These are phyloP conservation scores for Scomber scombrus DNA, from an alignment of 2,113 vertebrate genomes.

Conservation along the genomic window DNA sequence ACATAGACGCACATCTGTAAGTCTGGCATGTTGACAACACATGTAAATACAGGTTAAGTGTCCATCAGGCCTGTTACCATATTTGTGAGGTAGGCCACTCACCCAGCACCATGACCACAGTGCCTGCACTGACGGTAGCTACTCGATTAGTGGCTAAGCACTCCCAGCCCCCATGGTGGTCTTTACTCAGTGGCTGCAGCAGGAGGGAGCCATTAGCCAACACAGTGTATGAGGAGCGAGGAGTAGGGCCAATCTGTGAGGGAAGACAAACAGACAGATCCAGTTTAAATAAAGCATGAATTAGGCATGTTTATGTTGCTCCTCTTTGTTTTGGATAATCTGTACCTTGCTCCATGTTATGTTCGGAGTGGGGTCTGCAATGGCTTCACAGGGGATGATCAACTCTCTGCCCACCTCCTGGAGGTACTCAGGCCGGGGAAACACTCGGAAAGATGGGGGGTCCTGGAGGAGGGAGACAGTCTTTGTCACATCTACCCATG, in stretches of 20 bases:
- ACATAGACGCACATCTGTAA: slow-evolving; percentile 5
- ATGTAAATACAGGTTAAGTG: background rate
- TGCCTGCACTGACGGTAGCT: slow-evolving; percentile 86
- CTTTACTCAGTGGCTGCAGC: slow-evolving; percentile 89
- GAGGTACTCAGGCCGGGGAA: slow-evolving; percentile 91
- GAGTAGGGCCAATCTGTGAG: slow-evolving; percentile 81
- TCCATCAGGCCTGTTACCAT: background rate
- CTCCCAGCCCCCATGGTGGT: slow-evolving; percentile 93
- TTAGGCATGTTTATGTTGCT: background rate
- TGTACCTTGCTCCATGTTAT: slow-evolving; percentile 93
- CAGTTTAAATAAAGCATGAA: background rate
- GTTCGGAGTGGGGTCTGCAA: slow-evolving; percentile 89
- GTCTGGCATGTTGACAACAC: background rate
- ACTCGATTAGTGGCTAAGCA: slow-evolving; percentile 91
- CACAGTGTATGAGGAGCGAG: slow-evolving; percentile 81
- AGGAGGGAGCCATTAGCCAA: slow-evolving; percentile 90
- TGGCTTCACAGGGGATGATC: slow-evolving; percentile 89
- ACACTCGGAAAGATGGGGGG: slow-evolving; percentile 88
- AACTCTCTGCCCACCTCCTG: slow-evolving; percentile 95
- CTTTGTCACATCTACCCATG: background rate
- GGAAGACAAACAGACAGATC: background rate
- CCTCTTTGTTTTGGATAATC: background rate
- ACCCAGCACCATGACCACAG: slow-evolving; percentile 92
- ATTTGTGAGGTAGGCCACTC: slow-evolving; percentile 49
- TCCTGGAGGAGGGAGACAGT: slow-evolving; percentile 80